Evolutionary conservation across 2,888 invertebrate genomes (phyloP).

Genomic region (Dasysyrphus tricinctus): DNA sequence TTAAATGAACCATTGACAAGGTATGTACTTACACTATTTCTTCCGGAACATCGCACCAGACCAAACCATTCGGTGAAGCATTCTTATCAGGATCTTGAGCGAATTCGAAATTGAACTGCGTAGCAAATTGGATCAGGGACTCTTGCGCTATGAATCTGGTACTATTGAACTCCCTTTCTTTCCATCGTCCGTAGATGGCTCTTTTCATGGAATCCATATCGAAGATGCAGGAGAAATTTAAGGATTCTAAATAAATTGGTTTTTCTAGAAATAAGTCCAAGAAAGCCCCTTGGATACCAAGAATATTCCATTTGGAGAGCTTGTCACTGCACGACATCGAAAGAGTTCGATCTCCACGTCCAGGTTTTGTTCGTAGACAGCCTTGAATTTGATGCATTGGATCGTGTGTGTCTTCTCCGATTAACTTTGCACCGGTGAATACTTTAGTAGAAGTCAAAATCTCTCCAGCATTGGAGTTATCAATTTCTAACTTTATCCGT

Average conservation of each 20-base stretch:
- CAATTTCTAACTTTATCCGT: conserved; percentile 69
- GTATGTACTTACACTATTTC: conserved; percentile 77
- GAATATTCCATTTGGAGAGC: conserved; percentile 93
- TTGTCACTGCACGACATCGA: conserved; percentile 98
- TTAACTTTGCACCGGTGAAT: conserved; percentile 95
- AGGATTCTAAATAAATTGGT: conserved; percentile 88
- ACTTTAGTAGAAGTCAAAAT: conserved; percentile 65
- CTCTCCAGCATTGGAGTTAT: conserved; percentile 38
- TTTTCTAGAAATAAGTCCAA: conserved; percentile 87
- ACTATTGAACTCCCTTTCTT: conserved; percentile 46
- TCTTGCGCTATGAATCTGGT: conserved; percentile 77
- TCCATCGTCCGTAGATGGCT: conserved; percentile 84
- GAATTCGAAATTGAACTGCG: conserved; percentile 82
- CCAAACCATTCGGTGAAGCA: conserved; percentile 86
- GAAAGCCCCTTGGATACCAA: conserved; percentile 94
- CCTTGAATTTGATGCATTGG: conserved; percentile 88
- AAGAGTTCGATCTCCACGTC: conserved; percentile 93
- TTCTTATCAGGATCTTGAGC: conserved; percentile 81
- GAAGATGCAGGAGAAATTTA: conserved; percentile 89
- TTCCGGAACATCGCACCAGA: conserved; percentile 85
- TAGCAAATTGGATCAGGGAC: conserved; percentile 78
- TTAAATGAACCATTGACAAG: background rate
- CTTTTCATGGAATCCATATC: conserved; percentile 85
- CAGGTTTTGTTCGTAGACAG: conserved; percentile 93
- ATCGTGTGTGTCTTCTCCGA: conserved; percentile 83